Evolutionary conservation across 2,888 invertebrate species (phyloP).

Genomic region (Drosophila mayaguana): DNA sequence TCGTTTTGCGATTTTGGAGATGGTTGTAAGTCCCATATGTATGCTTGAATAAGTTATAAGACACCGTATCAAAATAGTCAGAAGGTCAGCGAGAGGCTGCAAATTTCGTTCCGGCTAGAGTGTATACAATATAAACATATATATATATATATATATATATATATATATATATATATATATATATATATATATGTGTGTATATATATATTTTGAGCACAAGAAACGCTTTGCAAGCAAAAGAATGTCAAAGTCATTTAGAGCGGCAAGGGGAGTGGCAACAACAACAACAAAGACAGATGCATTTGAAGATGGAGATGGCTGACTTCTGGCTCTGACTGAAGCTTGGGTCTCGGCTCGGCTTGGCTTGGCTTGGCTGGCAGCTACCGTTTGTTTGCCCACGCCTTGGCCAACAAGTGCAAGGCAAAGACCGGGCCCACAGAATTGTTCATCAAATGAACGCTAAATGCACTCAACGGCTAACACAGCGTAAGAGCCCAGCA

Average conservation of each 20-base stretch:
- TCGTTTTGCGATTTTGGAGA: no score
- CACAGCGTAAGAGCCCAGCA: slow-evolving; percentile 20
- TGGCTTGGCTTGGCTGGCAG: slow-evolving; percentile 47
- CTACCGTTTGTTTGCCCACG: slow-evolving; percentile 75
- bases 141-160: no score
- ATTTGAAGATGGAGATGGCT: slow-evolving; percentile 42
- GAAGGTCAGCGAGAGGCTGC: neutral
- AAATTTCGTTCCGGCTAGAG: slow-evolving; percentile 19
- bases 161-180: no score
- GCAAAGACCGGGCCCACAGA: slow-evolving; percentile 59
- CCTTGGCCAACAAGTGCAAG: slow-evolving; percentile 71
- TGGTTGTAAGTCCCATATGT: no score
- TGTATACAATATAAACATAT: no score
- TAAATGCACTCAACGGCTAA: slow-evolving; percentile 59
- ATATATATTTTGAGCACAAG: slow-evolving; percentile 36
- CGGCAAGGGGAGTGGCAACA: slow-evolving; percentile 35
- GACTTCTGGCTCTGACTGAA: slow-evolving; percentile 15
- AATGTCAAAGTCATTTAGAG: slow-evolving; percentile 82
- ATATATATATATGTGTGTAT: no score
- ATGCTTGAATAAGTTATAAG: no score
- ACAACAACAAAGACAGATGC: slow-evolving; percentile 47
- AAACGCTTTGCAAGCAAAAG: slow-evolving; percentile 47
- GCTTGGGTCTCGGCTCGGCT: slow-evolving; percentile 9
- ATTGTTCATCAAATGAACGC: slow-evolving; percentile 79
- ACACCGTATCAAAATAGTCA: neutral